phyloP scores from a whole-genome alignment of 2,888 invertebrate genomes.

The Dryococelus australis region DNA sequence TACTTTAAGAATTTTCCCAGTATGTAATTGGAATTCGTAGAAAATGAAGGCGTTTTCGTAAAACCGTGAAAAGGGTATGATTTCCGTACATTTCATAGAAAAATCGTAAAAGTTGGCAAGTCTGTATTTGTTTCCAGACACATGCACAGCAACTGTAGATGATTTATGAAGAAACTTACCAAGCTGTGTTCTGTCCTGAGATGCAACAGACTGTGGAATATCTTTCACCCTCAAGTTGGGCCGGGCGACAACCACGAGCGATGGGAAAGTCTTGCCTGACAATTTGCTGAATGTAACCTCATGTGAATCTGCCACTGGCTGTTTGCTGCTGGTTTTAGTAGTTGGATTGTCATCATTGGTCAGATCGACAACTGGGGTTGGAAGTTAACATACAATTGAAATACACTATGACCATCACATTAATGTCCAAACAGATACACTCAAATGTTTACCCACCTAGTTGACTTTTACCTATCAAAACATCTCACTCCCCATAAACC shows the following conservation, averaged over 20 bases:
- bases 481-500: too few species aligned
- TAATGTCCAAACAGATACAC: too few species aligned
- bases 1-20: too few species aligned
- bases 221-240: slow-evolving; percentile 80
- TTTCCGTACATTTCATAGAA: too few species aligned
- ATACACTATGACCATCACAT: not conserved
- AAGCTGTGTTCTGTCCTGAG: slow-evolving; percentile 58
- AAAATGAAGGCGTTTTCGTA: too few species aligned
- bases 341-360: slow-evolving; percentile 65
- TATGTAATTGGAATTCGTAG: too few species aligned
- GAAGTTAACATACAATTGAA: not conserved
- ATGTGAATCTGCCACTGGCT: slow-evolving; percentile 66
- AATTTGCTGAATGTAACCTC: slow-evolving; percentile 81
- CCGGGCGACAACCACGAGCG: slow-evolving; percentile 82
- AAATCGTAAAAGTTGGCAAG: too few species aligned
- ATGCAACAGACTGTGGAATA: slow-evolving; percentile 53
- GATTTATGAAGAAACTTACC: slow-evolving; percentile 52
- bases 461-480: too few species aligned
- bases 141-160: too few species aligned
- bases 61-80: too few species aligned
- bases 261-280: slow-evolving; percentile 83
- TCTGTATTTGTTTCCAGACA: too few species aligned
- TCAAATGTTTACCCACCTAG: too few species aligned
- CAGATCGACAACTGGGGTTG: slow-evolving; percentile 67
- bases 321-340: not conserved